Evolutionary conservation across 2,797 vertebrate genomes (phyloP), one percentile per base, ranked within the genome.

Genomic region (Euthynnus affinis): DNA sequence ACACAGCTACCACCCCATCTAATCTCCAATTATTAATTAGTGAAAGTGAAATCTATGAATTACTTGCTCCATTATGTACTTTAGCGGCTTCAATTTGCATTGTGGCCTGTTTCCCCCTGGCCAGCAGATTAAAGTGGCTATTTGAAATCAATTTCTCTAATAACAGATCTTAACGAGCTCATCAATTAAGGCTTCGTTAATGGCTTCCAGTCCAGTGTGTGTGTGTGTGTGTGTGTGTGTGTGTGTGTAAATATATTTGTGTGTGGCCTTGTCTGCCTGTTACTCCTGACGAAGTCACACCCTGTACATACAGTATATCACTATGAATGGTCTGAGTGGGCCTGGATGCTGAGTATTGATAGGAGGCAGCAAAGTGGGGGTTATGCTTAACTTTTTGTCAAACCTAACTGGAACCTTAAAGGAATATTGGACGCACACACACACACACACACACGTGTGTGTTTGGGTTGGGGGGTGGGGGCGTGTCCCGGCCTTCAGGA

Each of bases 81-180:
- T 98, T 96, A 94, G 93, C 92, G 84, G 95, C 95, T 97, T 96
- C 95, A 95, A 90, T 95, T 95, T 92, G 95, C 96, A 95, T 96
- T 94, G 93, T 93, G 87, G 27, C 89, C 92, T 94, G 94, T 96
- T 95, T 93, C 94, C 94, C 94, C 87, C 85, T 89, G 87, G 91
- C 93, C 96, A 92, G 95, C 95, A 96, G 96, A 97, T 97, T 98
- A 97, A 97, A 98, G 96, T 97, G 97, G 96, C 97, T 99, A 99
- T 99, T 99, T 98, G 97, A 99, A 99, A 99, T 99, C 98, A 99
- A 99, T 99, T 99, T 99, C 98, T 98, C 98, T 98, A 98, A 99
- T 99, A 98, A 99, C 97, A 92, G 97, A 98, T 96, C 96, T 97
- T 98, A 99, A 99, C 96, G 98, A 99, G 97, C 97, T 98, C 98